Conservation (phyloP, 2,888 invertebrate species). For the Caenorhabditis angaria region DNA sequence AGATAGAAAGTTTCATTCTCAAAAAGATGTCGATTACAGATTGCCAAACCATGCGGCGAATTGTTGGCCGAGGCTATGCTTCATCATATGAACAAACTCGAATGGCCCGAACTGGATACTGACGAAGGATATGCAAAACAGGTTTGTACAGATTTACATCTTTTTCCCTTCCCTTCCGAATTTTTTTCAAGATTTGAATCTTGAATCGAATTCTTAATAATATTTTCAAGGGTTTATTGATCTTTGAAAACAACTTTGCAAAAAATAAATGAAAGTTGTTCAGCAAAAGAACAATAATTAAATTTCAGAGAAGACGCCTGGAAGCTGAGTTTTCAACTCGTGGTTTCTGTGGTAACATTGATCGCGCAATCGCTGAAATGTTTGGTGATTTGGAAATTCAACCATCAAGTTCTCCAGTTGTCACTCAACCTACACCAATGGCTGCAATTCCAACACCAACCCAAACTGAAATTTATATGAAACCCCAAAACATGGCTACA, state of each 20-base stretch:
- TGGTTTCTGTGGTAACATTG: slow-evolving; percentile 69
- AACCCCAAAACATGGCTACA: background rate
- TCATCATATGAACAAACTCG: slow-evolving; percentile 64
- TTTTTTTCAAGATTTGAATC: slow-evolving; percentile 9
- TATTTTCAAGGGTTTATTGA: no score
- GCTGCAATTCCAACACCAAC: background rate
- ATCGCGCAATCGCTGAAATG: slow-evolving; percentile 64
- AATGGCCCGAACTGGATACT: slow-evolving; percentile 67
- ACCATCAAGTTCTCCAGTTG: background rate
- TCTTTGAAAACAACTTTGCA: slow-evolving; percentile 11
- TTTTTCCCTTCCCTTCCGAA: slow-evolving; percentile 6
- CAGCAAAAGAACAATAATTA: slow-evolving; percentile 13
- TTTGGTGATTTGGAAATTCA: slow-evolving; percentile 37
- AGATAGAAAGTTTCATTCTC: slow-evolving; percentile 1
- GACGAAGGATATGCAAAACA: slow-evolving; percentile 65
- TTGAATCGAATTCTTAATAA: background rate
- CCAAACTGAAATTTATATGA: slow-evolving; percentile 2
- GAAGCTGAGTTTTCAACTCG: slow-evolving; percentile 63
- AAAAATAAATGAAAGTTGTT: slow-evolving; percentile 24
- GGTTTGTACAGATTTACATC: slow-evolving; percentile 41
- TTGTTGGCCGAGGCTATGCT: slow-evolving; percentile 68
- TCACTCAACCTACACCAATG: background rate
- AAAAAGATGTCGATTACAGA: slow-evolving; percentile 44
- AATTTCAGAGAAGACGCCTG: slow-evolving; percentile 65
- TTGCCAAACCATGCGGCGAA: slow-evolving; percentile 64